Base-by-base conservation (phyloP, 2,888 invertebrate species). In the Tricholauxania praeusta region DNA sequence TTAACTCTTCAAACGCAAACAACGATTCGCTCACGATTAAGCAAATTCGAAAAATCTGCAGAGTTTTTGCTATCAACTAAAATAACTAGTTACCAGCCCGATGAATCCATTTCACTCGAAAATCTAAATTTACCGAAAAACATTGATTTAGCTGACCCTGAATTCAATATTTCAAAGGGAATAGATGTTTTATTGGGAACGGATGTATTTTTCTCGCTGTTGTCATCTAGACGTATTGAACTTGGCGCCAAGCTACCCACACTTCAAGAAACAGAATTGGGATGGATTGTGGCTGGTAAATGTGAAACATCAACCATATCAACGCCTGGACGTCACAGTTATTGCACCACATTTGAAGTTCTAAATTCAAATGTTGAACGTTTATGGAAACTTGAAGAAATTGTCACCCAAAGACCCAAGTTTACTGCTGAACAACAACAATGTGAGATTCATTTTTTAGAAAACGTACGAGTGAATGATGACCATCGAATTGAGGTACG, bases 1-100 rank as follows among this genome's bases (percentile, higher is more conserved):
- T 53, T 53, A 19, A 7, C n/a, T 53, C 53, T 53, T 53, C 8
- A 53, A 53, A 19, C 53, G 7, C 53, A 53, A 53, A 53, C 53
- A 53, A 53, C 53, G 53, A 53, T 53, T 53, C 53, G 53, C n/a
- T 53, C 53, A 53, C n/a, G 53, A 53, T 12, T 53, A n/a, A 19
- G 53, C 19, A 53, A 5, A 10, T 53, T 53, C 12, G 53, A 53
- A 53, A 8, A 53, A 53, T 17, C 53, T 53, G 6, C 12, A 7
- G 53, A 53, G 12, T 5, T 53, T 12, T 19, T 53, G 19, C 53
- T 53, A 1, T 17, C 53, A 8, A 1, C n/a, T 5, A n/a, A 3
- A 17, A 53, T 53, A n/a, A 53, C 8, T 3, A 19, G 5, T 19
- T 53, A 53, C 12, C 53, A 53, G 6, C 53, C 53, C 19, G 53